Conservation (phyloP, 2,797 vertebrate species). For the Clamator glandarius region DNA sequence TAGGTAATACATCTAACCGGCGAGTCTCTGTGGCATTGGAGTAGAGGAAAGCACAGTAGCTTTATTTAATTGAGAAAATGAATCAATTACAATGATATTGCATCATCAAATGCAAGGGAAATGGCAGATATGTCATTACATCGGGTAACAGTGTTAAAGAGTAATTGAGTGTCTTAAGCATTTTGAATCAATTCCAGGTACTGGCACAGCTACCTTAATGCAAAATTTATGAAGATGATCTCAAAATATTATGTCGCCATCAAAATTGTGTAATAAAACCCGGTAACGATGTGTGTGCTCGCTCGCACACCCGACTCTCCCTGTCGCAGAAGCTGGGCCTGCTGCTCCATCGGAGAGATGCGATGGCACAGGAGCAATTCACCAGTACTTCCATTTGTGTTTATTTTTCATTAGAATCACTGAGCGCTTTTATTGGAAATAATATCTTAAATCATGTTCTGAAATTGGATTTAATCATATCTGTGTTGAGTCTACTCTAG, state of each 20-base stretch:
- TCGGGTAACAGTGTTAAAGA: conserved; percentile 70
- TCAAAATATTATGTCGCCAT: conserved; percentile 66
- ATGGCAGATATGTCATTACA: conserved; percentile 65
- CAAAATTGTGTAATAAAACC: conserved; percentile 59
- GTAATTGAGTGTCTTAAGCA: conserved; percentile 76
- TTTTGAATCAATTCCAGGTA: conserved; percentile 78
- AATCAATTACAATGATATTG: conserved; percentile 80
- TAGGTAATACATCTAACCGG: conserved; percentile 66
- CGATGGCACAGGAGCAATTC: neutral
- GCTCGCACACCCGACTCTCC: neutral
- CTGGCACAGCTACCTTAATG: conserved; percentile 70
- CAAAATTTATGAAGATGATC: conserved; percentile 79
- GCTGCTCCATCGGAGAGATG: neutral
- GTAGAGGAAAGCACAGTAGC: conserved; percentile 64
- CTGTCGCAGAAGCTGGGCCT: conserved; percentile 11
- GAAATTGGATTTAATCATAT: neutral
- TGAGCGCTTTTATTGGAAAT: conserved; percentile 18
- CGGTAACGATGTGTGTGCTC: neutral
- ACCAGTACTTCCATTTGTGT: neutral
- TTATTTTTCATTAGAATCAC: neutral
- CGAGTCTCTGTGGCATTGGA: conserved; percentile 63
- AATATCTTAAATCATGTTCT: conserved; percentile 22
- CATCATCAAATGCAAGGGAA: conserved; percentile 71
- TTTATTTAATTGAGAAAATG: conserved; percentile 83
- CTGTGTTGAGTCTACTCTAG: neutral